Evolutionary conservation across 1,140 invertebrate genomes (phyloP), one percentile per base, ranked within the genome.

Genomic region (Armadillidium nasatum): DNA sequence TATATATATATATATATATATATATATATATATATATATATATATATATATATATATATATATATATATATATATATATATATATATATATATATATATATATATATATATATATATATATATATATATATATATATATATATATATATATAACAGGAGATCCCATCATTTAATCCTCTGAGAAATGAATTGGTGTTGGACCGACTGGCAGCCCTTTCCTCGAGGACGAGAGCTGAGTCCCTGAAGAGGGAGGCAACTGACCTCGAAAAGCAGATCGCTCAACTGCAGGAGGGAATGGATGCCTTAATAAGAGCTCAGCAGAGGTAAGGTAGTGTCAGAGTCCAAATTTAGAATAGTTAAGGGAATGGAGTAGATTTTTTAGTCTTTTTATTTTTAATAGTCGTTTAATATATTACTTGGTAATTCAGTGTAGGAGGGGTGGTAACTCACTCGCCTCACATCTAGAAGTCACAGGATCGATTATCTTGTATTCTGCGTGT

Each of bases 261-360:
- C 81, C 87, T 97, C 22, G 91, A 93, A 80, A 87, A 90, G 72
- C 92, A 96, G 86, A 95, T 96, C 81, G 90, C 91, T 83, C 92
- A 94, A 82, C 87, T 95, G 73, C 89, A 95, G 85, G 95, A 97
- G 79, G 88, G 92, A 7, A 87, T 96, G 73, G 93, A 95, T 82
- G 89, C 92, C 0, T 87, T 97, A 75, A 87, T 90, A 71, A 89
- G 94, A 81, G 90, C 95, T 83, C 95, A 97, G 85, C 90, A 91
- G 82, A 91, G 95, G 87, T 95, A 60, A 7, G 50, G 9, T 10
- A 10, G 46, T 50, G 9, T 50, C 15, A 15, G 46, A 50, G 15
- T 9, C 9, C 15, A 50, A 50, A n/a, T n/a, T 50, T 60, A 15
- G 50, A 7, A 60, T 60, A 7, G 7, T 60, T 19, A 60, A 15